Percentiles rank a stretch among this genome's conserved stretches.
Conservation (phyloP, 2,888 invertebrate species). For the Trissonchulus sp. region DNA sequence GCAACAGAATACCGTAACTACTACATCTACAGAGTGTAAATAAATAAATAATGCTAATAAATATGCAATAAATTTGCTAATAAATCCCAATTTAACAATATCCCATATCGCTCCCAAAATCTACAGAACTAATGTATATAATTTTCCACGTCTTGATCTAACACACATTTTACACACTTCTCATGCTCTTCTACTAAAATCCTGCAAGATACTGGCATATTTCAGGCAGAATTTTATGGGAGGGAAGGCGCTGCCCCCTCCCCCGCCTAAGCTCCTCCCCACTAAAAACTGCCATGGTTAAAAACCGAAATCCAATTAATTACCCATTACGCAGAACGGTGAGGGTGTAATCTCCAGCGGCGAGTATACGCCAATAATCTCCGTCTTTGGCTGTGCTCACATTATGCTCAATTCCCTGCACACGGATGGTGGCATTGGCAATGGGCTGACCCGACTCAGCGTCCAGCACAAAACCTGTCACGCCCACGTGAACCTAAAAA, state of each 20-base stretch:
- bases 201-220: no score
- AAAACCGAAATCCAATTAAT: constrained; percentile 6
- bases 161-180: no score
- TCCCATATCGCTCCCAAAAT: no score
- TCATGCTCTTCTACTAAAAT: no score
- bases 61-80: no score
- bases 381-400: constrained; percentile 72
- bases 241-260: background rate
- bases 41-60: no score
- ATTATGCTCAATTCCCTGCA: constrained; percentile 71
- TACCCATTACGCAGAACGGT: constrained; percentile 60
- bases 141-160: no score
- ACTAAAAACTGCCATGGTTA: background rate
- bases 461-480: constrained; percentile 76
- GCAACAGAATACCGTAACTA: no score
- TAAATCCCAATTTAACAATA: no score
- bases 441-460: constrained; percentile 62
- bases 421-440: constrained; percentile 67
- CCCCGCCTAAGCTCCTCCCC: background rate
- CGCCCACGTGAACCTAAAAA: constrained; percentile 73
- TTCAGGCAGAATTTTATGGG: background rate
- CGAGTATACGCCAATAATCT: constrained; percentile 85
- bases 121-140: no score
- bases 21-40: no score
- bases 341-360: constrained; percentile 77